Percentiles rank a stretch among this genome's conserved stretches.
These are phyloP conservation scores for Eulemur macaco DNA, from an alignment of 2,113 vertebrate genomes.

Conservation along the genomic window DNA sequence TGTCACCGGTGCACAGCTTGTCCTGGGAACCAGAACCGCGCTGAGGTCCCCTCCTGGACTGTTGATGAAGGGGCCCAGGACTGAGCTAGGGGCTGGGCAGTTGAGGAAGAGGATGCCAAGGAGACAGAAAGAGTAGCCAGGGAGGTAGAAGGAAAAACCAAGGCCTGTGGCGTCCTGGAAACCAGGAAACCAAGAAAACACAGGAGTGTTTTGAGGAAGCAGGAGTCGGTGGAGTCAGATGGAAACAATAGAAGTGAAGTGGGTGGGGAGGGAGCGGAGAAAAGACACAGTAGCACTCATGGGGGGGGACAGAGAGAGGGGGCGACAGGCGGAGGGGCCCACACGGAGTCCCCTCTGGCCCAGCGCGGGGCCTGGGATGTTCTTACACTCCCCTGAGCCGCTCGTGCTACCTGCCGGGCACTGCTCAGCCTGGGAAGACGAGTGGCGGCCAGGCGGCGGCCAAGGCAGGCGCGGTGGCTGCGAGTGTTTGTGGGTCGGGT, in stretches of 20 bases:
- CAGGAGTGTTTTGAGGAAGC: not conserved
- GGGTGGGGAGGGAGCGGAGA: not conserved
- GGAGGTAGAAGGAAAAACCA: not conserved
- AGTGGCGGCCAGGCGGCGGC: no score
- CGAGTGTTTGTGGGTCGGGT: not conserved
- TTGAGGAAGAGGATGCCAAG: not conserved
- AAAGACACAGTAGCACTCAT: no score
- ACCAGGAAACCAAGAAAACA: no score
- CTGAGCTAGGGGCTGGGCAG: not conserved
- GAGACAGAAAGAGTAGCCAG: not conserved
- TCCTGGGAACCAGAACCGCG: not conserved
- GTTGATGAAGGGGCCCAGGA: not conserved
- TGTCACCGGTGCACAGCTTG: not conserved
- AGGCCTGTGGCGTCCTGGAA: fast-evolving
- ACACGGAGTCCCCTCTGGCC: not conserved
- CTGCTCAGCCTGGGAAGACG: no score
- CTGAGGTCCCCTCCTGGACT: not conserved
- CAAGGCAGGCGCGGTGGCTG: not conserved
- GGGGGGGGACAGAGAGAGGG: not conserved
- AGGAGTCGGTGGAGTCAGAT: fast-evolving
- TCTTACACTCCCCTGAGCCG: no score
- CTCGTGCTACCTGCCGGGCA: not conserved
- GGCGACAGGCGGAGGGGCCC: not conserved
- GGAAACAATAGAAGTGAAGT: not conserved
- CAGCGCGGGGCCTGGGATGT: no score